phyloP scores from a whole-genome alignment of 2,888 invertebrate genomes.

The Liopterus haemorrhoidalis region DNA sequence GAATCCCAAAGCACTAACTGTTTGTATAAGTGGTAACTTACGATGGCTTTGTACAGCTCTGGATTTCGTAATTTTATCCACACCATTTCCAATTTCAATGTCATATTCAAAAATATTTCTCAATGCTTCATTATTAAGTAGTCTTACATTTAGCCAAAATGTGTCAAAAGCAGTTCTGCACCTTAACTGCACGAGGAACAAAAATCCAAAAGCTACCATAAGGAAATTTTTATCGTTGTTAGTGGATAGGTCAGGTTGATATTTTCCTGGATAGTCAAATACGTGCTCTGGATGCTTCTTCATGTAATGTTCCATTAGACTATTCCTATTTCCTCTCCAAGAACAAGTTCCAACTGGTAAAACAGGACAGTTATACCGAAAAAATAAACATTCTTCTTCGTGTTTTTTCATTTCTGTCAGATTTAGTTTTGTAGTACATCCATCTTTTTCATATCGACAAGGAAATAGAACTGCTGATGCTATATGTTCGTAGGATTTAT shows the following conservation, averaged over 20 bases:
- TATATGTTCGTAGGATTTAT: slow-evolving; percentile 17
- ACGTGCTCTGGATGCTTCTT: slow-evolving; percentile 8
- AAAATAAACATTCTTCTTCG: slow-evolving; percentile 14
- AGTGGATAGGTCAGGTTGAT: slow-evolving; percentile 6
- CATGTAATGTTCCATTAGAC: slow-evolving; percentile 15
- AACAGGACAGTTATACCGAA: slow-evolving; percentile 14
- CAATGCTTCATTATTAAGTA: no score
- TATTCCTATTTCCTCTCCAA: slow-evolving; percentile 11
- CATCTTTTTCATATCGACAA: slow-evolving; percentile 9
- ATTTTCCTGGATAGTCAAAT: slow-evolving; percentile 14
- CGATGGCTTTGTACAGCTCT: no score
- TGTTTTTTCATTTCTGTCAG: slow-evolving; percentile 8
- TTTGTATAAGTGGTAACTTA: no score
- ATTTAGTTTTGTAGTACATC: slow-evolving; percentile 9
- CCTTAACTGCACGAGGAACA: slow-evolving; percentile 18
- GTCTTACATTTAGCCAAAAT: no score
- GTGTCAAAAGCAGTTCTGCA: no score
- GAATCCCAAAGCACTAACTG: no score
- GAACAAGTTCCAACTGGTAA: slow-evolving; percentile 10
- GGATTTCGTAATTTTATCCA: no score
- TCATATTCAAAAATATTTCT: no score
- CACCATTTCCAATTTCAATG: no score
- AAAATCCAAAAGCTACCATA: slow-evolving; percentile 13
- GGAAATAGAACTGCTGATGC: slow-evolving; percentile 14
- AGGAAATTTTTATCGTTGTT: slow-evolving; percentile 15